phyloP scores from a whole-genome alignment of 2,797 vertebrate species.

The Lepilemur septentrionalis region DNA sequence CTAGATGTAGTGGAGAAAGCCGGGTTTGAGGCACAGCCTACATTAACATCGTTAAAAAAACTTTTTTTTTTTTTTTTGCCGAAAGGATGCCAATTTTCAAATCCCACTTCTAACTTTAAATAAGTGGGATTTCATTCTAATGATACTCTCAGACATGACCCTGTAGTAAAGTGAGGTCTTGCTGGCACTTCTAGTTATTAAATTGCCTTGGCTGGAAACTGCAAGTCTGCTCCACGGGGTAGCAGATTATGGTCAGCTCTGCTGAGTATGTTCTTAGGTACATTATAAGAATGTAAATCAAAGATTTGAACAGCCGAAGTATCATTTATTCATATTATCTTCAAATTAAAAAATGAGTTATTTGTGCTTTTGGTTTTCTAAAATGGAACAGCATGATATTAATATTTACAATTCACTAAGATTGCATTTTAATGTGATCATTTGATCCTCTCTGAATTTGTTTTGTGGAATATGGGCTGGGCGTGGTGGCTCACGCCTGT shows the following conservation, averaged over 20 bases:
- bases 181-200: not conserved
- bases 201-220: not conserved
- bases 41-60: not conserved
- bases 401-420: not conserved
- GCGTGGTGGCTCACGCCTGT: not conserved
- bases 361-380: not conserved
- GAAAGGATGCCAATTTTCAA: not conserved
- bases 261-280: rapidly evolving
- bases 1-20: not conserved
- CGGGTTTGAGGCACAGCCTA: not conserved
- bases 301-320: not conserved
- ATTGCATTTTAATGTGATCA: not conserved
- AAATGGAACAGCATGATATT: not conserved
- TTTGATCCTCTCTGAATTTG: not conserved
- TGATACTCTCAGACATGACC: not conserved
- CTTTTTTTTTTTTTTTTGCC: not conserved
- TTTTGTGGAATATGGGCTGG: not conserved
- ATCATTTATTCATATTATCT: not conserved
- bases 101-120: not conserved
- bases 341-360: not conserved
- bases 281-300: not conserved
- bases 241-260: not conserved
- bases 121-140: not conserved
- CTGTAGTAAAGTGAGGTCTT: not conserved
- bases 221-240: rapidly evolving